Evolutionary conservation across 2,888 invertebrate species (phyloP).

Genomic region (Eugnorisma glareosa): DNA sequence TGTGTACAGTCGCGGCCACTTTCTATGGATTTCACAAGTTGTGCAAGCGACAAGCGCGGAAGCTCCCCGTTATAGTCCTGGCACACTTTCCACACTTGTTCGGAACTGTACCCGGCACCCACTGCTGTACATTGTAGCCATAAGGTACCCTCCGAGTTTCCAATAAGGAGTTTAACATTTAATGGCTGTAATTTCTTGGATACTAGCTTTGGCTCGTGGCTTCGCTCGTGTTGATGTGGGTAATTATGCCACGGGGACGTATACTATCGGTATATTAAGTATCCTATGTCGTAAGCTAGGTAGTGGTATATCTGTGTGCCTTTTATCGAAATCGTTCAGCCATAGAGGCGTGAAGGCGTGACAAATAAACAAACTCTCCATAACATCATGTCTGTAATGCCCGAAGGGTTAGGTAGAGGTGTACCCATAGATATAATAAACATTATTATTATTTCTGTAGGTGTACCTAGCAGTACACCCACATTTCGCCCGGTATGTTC

Average conservation of each 20-base stretch:
- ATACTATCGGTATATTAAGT: neutral
- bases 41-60: conserved; percentile 61
- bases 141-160: conserved; percentile 19
- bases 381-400: neutral
- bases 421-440: too few species aligned
- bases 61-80: conserved; percentile 71
- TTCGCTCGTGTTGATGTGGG: neutral
- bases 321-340: neutral
- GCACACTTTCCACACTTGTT: conserved; percentile 81
- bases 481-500: too few species aligned
- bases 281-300: neutral
- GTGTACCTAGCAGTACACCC: too few species aligned
- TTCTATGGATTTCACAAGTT: conserved; percentile 73
- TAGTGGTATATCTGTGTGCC: neutral
- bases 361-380: neutral
- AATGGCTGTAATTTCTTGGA: conserved; percentile 19
- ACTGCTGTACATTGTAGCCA: conserved; percentile 36
- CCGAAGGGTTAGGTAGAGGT: neutral
- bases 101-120: conserved; percentile 49
- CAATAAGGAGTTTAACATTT: conserved; percentile 45
- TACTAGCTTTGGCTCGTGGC: neutral
- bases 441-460: too few species aligned
- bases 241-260: neutral
- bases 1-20: conserved; percentile 64
- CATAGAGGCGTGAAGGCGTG: neutral